phyloP scores from a whole-genome alignment of 2,888 invertebrate species.

The Schizaphis graminum region DNA sequence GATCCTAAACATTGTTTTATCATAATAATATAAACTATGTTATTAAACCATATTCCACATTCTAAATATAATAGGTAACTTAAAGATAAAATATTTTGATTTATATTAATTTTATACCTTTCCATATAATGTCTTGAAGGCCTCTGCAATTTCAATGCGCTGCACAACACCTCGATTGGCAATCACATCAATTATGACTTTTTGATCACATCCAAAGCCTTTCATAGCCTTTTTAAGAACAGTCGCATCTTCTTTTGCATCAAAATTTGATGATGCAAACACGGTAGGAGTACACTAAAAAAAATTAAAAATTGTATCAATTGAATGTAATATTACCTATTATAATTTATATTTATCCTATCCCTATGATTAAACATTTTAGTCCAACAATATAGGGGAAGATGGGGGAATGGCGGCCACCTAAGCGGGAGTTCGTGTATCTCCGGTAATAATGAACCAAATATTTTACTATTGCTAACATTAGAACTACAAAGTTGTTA shows the following conservation, averaged over 20 bases:
- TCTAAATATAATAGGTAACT: neutral
- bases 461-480: no score
- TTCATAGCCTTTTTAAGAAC: conserved; percentile 92
- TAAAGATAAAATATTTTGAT: neutral
- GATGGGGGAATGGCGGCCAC: no score
- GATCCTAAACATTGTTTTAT: conserved; percentile 69
- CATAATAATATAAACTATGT: neutral
- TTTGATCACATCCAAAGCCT: conserved; percentile 92
- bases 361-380: neutral
- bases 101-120: conserved; percentile 75
- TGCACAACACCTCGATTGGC: conserved; percentile 91
- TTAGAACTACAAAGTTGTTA: no score
- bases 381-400: neutral
- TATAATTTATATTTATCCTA: neutral
- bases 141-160: conserved; percentile 89
- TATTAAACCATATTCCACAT: neutral
- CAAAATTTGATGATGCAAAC: conserved; percentile 88
- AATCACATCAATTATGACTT: conserved; percentile 90
- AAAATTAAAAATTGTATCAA: conserved; percentile 68
- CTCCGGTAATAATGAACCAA: no score
- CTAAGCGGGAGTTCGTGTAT: no score
- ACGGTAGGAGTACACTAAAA: conserved; percentile 88
- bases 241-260: conserved; percentile 87
- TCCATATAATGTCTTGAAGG: conserved; percentile 93
- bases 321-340: neutral